phyloP scores from a whole-genome alignment of 2,113 vertebrate species.

The Xiphophorus hellerii region DNA sequence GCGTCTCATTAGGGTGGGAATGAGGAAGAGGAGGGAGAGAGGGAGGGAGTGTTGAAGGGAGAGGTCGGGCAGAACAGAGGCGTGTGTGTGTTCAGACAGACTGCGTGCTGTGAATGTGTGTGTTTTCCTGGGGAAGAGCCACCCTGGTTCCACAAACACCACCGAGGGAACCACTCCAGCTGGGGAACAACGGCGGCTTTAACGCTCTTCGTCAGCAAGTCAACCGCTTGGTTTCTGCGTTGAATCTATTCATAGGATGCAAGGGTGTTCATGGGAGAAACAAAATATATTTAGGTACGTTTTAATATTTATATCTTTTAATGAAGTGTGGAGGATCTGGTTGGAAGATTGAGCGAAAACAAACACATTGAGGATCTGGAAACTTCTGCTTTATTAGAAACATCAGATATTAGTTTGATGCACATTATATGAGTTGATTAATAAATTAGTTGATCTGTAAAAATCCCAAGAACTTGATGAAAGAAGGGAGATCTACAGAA shows the following conservation, averaged over 20 bases:
- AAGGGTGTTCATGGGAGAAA: conserved; percentile 14
- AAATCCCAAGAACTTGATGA: not conserved
- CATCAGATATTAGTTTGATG: not conserved
- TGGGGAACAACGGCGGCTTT: conserved; percentile 61
- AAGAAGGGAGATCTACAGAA: not conserved
- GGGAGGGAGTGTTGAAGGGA: conserved; percentile 17
- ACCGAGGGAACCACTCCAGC: conserved; percentile 59
- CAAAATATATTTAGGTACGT: not conserved
- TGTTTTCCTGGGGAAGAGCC: conserved; percentile 65
- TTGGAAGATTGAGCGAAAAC: too few relatives aligned
- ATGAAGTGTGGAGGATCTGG: not conserved
- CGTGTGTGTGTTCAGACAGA: conserved; percentile 63
- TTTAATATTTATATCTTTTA: conserved; percentile 1
- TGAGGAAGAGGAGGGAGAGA: not conserved
- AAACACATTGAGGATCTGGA: not conserved
- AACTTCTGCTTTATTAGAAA: conserved; percentile 1
- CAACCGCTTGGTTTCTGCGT: conserved; percentile 10
- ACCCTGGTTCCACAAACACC: conserved; percentile 73
- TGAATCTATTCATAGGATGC: conserved; percentile 7
- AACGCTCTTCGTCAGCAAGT: conserved; percentile 15
- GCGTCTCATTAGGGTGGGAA: conserved; percentile 56
- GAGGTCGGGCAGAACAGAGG: conserved; percentile 61
- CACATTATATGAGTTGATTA: not conserved
- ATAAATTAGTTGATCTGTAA: not conserved
- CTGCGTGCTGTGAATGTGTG: conserved; percentile 44